Percentiles rank a stretch among this genome's conserved stretches.
Evolutionary conservation across 2,888 invertebrate genomes (phyloP).

Genomic region (Drosophila siamana): DNA sequence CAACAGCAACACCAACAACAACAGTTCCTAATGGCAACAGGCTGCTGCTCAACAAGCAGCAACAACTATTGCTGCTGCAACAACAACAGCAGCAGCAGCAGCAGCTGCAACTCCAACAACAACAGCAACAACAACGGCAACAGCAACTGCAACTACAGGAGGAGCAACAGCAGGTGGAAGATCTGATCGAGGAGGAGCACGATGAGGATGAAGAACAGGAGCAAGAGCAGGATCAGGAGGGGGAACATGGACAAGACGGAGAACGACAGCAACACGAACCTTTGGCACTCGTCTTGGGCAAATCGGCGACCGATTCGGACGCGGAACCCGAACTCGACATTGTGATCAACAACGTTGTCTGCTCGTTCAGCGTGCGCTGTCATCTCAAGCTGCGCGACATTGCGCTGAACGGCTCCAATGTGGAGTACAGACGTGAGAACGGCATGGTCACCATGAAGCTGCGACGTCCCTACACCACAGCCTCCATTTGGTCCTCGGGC

Average conservation of each 20-base stretch:
- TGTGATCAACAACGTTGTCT: constrained; percentile 94
- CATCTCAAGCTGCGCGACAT: constrained; percentile 98
- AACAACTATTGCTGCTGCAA: constrained; percentile 36
- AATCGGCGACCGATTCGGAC: constrained; percentile 57
- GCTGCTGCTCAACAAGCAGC: constrained; percentile 32
- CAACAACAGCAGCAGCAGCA: constrained; percentile 18
- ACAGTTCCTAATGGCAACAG: constrained; percentile 47
- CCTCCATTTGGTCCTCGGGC: constrained; percentile 99
- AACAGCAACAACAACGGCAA: constrained; percentile 34
- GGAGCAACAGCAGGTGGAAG: constrained; percentile 17
- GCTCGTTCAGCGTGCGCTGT: constrained; percentile 94
- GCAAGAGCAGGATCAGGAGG: constrained; percentile 36
- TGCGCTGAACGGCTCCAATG: constrained; percentile 96
- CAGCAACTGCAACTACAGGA: constrained; percentile 15
- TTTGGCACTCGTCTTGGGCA: constrained; percentile 82
- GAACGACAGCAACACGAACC: constrained; percentile 2
- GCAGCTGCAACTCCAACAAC: constrained; percentile 10
- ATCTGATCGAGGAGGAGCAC: neutral
- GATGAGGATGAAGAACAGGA: constrained; percentile 7
- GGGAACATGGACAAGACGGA: neutral
- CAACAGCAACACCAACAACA: constrained; percentile 21
- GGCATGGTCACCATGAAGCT: constrained; percentile 99
- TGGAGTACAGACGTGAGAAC: constrained; percentile 97
- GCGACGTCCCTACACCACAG: constrained; percentile 96
- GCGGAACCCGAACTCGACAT: constrained; percentile 95